Conservation (phyloP, 2,888 invertebrate genomes). For the Mycalesis mineus region DNA sequence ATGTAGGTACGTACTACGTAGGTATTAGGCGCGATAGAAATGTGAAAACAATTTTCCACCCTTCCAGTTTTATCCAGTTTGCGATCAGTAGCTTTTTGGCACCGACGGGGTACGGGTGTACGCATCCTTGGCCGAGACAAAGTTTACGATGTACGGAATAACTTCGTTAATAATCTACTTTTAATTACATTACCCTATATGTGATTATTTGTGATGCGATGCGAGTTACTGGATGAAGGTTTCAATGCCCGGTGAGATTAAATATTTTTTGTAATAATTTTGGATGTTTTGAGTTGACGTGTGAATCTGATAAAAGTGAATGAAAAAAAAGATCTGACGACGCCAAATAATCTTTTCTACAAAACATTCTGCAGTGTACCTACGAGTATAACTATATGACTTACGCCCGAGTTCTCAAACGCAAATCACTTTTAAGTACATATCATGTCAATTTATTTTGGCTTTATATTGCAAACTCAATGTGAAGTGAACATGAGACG, state of each 20-base stretch:
- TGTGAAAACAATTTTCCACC: slow-evolving; percentile 14
- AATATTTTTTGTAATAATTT: background rate
- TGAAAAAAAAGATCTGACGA: too few species aligned
- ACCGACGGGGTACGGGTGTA: slow-evolving; percentile 8
- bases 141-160: slow-evolving; percentile 13
- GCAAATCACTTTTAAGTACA: too few species aligned
- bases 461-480: too few species aligned
- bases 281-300: background rate
- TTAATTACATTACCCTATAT: background rate
- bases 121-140: background rate
- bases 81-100: slow-evolving; percentile 10
- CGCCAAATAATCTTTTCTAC: too few species aligned
- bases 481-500: too few species aligned
- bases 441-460: too few species aligned
- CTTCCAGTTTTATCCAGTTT: slow-evolving; percentile 6
- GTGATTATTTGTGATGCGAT: background rate
- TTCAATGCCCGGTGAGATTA: slow-evolving; percentile 32
- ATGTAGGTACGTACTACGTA: too few species aligned
- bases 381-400: too few species aligned
- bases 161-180: background rate
- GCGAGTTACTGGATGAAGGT: slow-evolving; percentile 20
- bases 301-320: background rate
- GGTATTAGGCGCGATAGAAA: background rate
- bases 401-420: too few species aligned
- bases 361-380: too few species aligned